Evolutionary conservation across 2,113 vertebrate species (phyloP).

Genomic region (Casuarius casuarius): DNA sequence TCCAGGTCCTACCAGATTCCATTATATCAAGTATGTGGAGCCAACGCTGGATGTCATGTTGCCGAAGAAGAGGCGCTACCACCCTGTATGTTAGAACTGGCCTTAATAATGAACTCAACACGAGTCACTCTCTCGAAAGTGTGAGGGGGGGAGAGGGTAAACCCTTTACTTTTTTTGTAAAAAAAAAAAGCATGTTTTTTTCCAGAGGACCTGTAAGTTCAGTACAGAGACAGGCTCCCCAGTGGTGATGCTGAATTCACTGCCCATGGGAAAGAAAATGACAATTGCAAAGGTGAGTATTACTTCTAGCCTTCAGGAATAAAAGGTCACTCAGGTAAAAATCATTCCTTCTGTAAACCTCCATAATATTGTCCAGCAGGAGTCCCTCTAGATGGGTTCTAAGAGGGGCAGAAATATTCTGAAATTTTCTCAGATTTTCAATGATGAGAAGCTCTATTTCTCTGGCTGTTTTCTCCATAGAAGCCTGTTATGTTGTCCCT

Average conservation of each 20-base stretch:
- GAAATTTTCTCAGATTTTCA: not conserved
- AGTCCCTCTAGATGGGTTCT: not conserved
- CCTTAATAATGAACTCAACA: not conserved
- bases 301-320: not conserved
- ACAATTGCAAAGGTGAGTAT: slow-evolving; percentile 78
- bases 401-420: not conserved
- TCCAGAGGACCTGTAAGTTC: slow-evolving; percentile 54
- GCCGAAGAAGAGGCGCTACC: slow-evolving; percentile 61
- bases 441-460: not conserved
- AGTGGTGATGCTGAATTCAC: slow-evolving; percentile 58
- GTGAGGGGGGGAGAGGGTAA: not conserved
- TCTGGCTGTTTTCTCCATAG: not conserved
- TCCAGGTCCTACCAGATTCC: slow-evolving; percentile 62
- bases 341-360: not conserved
- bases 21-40: slow-evolving; percentile 75
- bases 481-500: not conserved
- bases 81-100: slow-evolving; percentile 48
- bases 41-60: slow-evolving; percentile 60
- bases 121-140: not conserved
- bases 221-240: slow-evolving; percentile 35
- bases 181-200: slow-evolving; percentile 32
- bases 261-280: slow-evolving; percentile 41
- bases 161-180: not conserved
- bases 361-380: not conserved
- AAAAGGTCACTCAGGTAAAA: not conserved